Base-by-base conservation (phyloP, 2,113 vertebrate genomes). In the Actenoides lindsayi region DNA sequence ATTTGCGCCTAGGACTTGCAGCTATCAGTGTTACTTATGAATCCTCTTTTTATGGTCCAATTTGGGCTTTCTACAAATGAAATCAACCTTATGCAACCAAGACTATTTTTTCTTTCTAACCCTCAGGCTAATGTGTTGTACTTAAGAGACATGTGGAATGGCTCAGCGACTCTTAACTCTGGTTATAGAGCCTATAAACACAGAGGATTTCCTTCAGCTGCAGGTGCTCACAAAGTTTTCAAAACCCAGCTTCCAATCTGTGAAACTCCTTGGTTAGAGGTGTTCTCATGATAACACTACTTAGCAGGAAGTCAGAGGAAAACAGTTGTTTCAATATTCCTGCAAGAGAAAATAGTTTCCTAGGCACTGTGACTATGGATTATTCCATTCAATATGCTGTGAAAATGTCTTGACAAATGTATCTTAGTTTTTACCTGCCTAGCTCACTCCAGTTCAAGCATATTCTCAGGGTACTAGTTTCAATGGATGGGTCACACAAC, bases 401-500 rank as follows among this genome's bases (percentile, higher is more conserved):
- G 44, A 70, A 93, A 87, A 68, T 75, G 44, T 31, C 41, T 14
- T 59, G 31, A 33, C 28, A 85, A 85, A 54, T 0, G 0, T 27
- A 15, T 67, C 15, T 82, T 46, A 1, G 2, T 48, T 93, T 83
- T 65, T 76, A 11, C 25, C 31, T 87, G 16, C n/a, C 24, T 30
- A 44, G 9, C 7, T 90, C 19, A 50, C 39, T 82, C 70, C 39
- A 87, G 48, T 84, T 87, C 87, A 78, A 88, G 62, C 37, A 96
- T 89, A 24, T 94, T 95, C 48, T 87, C 30, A 15, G 50, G 67
- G 95, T 79, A 51, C 9, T 80, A 21, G 9, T 94, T 96, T 95
- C 76, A 77, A 31, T 93, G 84, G 87, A 87, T 82, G 31, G 41
- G 21, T 87, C 50, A 60, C 31, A 73, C 53, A 83, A 23, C 23